Evolutionary conservation across 2,888 invertebrate species (phyloP).

Genomic region (Caenorhabditis imperialis): DNA sequence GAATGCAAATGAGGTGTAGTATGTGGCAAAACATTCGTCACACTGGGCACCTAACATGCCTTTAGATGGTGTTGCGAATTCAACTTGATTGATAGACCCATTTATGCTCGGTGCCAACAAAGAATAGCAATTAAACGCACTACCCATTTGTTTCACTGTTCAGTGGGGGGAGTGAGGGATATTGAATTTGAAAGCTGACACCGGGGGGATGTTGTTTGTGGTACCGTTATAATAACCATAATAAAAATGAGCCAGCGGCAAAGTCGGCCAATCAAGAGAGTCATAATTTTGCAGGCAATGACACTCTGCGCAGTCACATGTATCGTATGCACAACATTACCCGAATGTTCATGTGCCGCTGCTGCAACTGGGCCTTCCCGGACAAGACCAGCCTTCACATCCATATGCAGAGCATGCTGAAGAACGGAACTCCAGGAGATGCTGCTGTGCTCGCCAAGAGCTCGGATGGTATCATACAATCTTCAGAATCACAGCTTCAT

Average conservation of each 20-base stretch:
- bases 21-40: conserved; percentile 36
- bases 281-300: conserved; percentile 72
- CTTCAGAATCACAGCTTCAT: neutral
- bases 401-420: conserved; percentile 73
- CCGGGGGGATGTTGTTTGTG: conserved; percentile 27
- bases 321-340: conserved; percentile 76
- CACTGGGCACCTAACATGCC: conserved; percentile 52
- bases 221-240: conserved; percentile 46
- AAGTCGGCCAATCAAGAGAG: conserved; percentile 23
- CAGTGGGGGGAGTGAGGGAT: too few species aligned
- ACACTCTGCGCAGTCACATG: conserved; percentile 78
- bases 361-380: conserved; percentile 78
- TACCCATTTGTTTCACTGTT: too few species aligned
- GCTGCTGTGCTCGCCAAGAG: conserved; percentile 72
- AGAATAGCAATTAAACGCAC: conserved; percentile 48
- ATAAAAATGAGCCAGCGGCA: conserved; percentile 42
- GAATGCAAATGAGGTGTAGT: conserved; percentile 39
- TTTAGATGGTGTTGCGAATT: conserved; percentile 48
- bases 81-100: conserved; percentile 48
- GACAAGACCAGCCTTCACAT: conserved; percentile 76
- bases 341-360: conserved; percentile 78
- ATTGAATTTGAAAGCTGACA: conserved; percentile 40
- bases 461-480: conserved; percentile 63
- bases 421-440: conserved; percentile 71
- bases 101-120: conserved; percentile 48